Evolutionary conservation across 1,140 invertebrate genomes (phyloP).

Genomic region (Zophobas atratus): DNA sequence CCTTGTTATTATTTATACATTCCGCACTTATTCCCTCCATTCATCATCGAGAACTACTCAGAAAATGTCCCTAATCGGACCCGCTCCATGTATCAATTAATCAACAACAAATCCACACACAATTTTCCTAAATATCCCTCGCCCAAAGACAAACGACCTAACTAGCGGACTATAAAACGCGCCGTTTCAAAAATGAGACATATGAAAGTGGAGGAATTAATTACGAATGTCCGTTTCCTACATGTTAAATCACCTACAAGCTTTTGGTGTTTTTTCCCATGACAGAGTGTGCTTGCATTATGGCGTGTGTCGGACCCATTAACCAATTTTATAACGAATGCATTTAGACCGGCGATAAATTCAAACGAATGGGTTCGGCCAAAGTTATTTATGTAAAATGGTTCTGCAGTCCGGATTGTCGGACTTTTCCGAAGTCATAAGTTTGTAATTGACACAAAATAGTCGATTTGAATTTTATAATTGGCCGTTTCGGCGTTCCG

Average conservation of each 20-base stretch:
- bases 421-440: constrained; percentile 12
- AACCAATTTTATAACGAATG: constrained; percentile 38
- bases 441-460: constrained; percentile 14
- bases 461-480: constrained; percentile 11
- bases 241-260: constrained; percentile 14
- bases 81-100: neutral
- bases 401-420: constrained; percentile 1
- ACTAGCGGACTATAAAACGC: neutral
- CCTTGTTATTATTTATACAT: constrained; percentile 54
- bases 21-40: constrained; percentile 38
- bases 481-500: constrained; percentile 3
- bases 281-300: constrained; percentile 17
- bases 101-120: neutral
- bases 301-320: constrained; percentile 36
- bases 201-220: constrained; percentile 1
- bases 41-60: constrained; percentile 15
- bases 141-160: neutral
- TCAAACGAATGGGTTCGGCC: constrained; percentile 13
- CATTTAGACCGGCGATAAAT: constrained; percentile 27
- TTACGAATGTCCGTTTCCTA: constrained; percentile 6
- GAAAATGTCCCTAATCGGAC: constrained; percentile 4
- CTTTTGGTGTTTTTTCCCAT: constrained; percentile 7
- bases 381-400: neutral
- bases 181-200: neutral
- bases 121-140: constrained; percentile 2